These are phyloP conservation scores for Calidris pugnax DNA, from an alignment of 2,113 vertebrate species.

Conservation along the genomic window DNA sequence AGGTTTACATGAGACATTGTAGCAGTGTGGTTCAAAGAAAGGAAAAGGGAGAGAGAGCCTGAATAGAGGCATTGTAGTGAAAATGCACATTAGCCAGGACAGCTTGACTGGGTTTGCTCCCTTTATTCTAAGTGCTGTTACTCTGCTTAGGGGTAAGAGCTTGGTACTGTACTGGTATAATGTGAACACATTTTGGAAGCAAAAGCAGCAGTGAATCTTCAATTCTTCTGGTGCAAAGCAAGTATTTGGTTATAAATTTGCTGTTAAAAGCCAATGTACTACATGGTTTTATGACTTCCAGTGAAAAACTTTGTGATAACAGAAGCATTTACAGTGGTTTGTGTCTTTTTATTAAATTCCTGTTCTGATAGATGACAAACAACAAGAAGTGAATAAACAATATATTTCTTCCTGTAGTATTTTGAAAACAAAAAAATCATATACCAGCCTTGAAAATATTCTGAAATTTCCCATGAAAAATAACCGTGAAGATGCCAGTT, in stretches of 20 bases:
- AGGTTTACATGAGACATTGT: background rate
- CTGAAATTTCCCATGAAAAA: background rate
- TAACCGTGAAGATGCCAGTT: background rate
- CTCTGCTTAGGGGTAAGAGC: background rate
- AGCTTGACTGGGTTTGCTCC: background rate
- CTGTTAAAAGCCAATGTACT: background rate
- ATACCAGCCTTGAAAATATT: background rate
- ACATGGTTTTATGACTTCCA: background rate
- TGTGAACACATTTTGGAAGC: background rate
- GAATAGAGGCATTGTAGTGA: background rate
- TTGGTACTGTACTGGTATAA: background rate
- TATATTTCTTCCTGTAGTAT: background rate
- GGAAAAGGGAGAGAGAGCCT: background rate
- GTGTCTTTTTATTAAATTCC: background rate
- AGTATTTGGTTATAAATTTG: background rate
- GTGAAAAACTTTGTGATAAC: background rate
- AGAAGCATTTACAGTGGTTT: background rate
- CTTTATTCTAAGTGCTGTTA: background rate
- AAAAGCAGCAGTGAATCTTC: background rate
- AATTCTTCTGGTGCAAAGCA: background rate
- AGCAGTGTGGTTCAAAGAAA: background rate
- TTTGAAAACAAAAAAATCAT: background rate
- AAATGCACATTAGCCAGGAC: background rate
- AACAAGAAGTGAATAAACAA: background rate
- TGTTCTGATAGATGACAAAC: background rate